Evolutionary conservation across 2,113 vertebrate genomes (phyloP).

Genomic region (Myrmecophaga tridactyla): DNA sequence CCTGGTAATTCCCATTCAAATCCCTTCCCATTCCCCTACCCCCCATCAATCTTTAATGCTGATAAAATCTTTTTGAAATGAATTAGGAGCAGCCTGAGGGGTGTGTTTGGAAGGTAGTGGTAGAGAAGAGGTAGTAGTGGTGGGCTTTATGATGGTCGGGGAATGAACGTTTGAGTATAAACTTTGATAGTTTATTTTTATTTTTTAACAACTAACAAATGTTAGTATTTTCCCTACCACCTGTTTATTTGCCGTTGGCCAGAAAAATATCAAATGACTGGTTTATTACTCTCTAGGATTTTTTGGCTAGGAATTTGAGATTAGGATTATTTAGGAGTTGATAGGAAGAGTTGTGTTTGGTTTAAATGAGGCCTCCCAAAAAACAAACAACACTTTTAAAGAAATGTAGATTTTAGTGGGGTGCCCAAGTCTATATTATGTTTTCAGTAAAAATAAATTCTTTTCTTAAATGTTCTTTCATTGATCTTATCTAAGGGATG

Average conservation of each 20-base stretch:
- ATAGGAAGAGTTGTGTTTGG: background rate
- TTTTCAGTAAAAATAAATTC: conserved; percentile 4
- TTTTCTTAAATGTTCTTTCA: background rate
- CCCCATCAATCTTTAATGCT: background rate
- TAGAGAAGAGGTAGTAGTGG: background rate
- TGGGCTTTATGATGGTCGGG: background rate
- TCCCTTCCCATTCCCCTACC: background rate
- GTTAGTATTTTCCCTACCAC: background rate
- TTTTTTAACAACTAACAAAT: background rate
- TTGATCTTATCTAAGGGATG: background rate
- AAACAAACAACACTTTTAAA: background rate
- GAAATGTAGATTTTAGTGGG: conserved; percentile 10
- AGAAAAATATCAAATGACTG: background rate
- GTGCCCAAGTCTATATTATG: background rate
- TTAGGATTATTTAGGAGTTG: background rate
- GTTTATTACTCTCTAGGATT: background rate
- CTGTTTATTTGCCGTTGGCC: background rate
- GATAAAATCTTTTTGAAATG: background rate
- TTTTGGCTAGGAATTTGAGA: conserved; percentile 21
- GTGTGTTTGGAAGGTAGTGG: background rate
- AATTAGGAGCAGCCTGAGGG: background rate
- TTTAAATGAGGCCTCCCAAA: background rate
- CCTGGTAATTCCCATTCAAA: background rate
- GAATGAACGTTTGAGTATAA: background rate
- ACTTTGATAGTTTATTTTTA: conserved; percentile 21